A percentile compares a stretch with the other conserved stretches of the same genome.
These are phyloP conservation scores for Isotomurus palustris DNA, from an alignment of 2,888 invertebrate genomes.

Conservation along the genomic window DNA sequence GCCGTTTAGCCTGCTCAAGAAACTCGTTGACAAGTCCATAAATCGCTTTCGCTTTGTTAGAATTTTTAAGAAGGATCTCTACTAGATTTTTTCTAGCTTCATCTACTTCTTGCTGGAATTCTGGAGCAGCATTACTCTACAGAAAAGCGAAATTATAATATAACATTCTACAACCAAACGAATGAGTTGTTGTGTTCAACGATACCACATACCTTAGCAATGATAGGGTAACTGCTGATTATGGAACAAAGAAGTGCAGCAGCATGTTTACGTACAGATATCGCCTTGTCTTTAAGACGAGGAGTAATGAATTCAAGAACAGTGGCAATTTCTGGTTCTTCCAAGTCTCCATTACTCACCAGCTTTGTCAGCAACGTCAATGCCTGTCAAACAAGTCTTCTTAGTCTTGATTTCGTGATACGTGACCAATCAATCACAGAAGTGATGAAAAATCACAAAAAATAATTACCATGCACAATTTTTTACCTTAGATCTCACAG, in stretches of 20 bases:
- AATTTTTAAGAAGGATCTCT: neutral
- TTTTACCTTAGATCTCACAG: neutral
- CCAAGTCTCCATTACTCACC: neutral
- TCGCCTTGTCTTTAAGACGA: neutral
- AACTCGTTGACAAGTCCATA: slow-evolving; percentile 1
- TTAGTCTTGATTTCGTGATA: no score
- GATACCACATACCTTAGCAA: neutral
- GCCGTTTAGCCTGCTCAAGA: neutral
- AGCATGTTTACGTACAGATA: neutral
- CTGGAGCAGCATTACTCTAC: no score
- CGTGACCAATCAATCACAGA: no score
- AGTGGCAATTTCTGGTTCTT: neutral
- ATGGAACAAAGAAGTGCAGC: neutral
- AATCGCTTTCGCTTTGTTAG: neutral
- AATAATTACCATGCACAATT: neutral
- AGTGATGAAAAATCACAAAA: no score
- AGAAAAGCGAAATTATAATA: neutral
- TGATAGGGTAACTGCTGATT: neutral
- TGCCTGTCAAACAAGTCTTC: no score
- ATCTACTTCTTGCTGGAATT: neutral
- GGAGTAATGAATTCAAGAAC: neutral
- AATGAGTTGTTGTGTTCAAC: neutral
- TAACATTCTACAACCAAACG: no score
- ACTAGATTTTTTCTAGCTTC: neutral
- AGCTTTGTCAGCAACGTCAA: neutral